Evolutionary conservation across 2,888 invertebrate species (phyloP), one percentile per base, ranked within the genome.

Genomic region (Adelphocoris suturalis): DNA sequence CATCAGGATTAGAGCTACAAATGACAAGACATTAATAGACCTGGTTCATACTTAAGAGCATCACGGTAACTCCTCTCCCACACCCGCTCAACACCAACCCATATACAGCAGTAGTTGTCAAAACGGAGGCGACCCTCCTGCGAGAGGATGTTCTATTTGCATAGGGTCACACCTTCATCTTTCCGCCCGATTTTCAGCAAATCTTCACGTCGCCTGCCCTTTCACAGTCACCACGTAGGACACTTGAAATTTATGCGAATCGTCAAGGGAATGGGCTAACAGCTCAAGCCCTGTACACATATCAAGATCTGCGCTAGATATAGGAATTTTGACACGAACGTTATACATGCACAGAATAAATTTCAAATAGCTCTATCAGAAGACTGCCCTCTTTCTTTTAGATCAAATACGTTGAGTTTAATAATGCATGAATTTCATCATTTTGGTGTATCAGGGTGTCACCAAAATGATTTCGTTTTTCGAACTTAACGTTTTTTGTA

Each of bases 11-110:
- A 86, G 86, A 75, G 86, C 68, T 68, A 86, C 86, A 86, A 86
- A 86, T 75, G 86, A 86, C 86, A 86, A 75, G 86, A 86, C 86
- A 86, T 86, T 86, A 86, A 86, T 86, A 86, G 86, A 75, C 86
- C 75, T 86, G 48, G 86, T 86, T 86, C 75, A 75, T 86, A 86
- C 86, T 86, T 86, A 75, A 86, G 86, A 57, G 85, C 37, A 27
- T 14, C 16, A 13, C 28, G 9, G 23, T 23, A 27, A 11, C 47
- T n/a, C n/a, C 80, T 11, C n/a, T 16, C 82, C n/a, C 16, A 19
- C 16, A 5, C 28, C 48, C 81, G 47, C 9, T 19, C 46, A 46
- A 7, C 14, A 57, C 7, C 57, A 57, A n/a, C 68, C 23, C 23
- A 13, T 23, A 27, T 68, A 23, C 68, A 11, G 23, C 68, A 19